Evolutionary conservation across 2,113 vertebrate genomes (phyloP), one percentile per base, ranked within the genome.

Genomic region (Cyanoderma ruficeps): DNA sequence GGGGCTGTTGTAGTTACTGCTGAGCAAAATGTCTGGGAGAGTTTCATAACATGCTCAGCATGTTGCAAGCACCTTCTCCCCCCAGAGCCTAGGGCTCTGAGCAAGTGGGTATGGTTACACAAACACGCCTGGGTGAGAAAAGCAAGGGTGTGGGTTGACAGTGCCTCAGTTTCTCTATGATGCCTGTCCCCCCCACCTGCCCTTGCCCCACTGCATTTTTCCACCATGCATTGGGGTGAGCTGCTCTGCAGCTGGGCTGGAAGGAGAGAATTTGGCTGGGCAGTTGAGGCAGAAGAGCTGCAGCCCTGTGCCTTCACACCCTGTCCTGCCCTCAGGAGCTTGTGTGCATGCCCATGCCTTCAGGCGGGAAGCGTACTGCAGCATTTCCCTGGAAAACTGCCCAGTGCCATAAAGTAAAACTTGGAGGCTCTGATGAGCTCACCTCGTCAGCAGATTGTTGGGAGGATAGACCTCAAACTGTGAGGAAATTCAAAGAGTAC

Each of bases 51-150:
- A 4, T 22, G 23, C 87, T 68, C 20, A 22, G 77, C 2, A 0
- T 96, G 88, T 96, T 86, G 96, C 83, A 96, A 94, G 84, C 11
- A 1, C 64, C 44, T 83, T 74, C 44, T 80, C 10, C 85, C 86
- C 71, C 41, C 0, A 0, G 42, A 50, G 92, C 79, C 72, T 79
- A 1, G 71, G 92, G 75, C 90, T 96, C 19, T 71, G 79, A 78
- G 80, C 4, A 13, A 95, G 52, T 81, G 80, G 69, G 35, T 47
- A 83, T 89, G 91, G 89, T 89, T 95, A 93, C 89, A 92, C 91
- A 92, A 91, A 89, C 89, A 78, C 3, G 11, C 37, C 30, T 3
- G 8, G 47, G 50, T 94, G 94, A 94, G 83, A 85, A 93, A 90
- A 89, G 89, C 64, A 12, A 80, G 93, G 80, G 89, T 84, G 96